Percentiles rank a stretch among this genome's conserved stretches.
These are phyloP conservation scores for Hydropsyche betteni DNA, from an alignment of 2,888 invertebrate genomes.

Conservation along the genomic window DNA sequence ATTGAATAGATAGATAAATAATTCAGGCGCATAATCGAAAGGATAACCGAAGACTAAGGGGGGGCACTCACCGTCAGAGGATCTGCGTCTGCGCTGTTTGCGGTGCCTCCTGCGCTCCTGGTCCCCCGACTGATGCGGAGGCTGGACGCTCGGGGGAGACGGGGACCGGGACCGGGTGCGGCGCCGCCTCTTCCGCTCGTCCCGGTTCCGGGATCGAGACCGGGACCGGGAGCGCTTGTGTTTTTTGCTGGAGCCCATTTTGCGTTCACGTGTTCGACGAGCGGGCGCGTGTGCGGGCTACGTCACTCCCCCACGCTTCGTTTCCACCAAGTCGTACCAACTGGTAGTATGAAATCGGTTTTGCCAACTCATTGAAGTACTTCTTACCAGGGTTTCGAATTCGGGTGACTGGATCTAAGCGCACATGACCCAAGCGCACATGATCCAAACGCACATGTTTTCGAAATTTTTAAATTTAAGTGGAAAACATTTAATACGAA, in stretches of 20 bases:
- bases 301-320: too few species aligned
- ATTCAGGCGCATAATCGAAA: not conserved
- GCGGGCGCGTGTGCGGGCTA: too few species aligned
- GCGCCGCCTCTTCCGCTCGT: constrained; percentile 13
- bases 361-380: too few species aligned
- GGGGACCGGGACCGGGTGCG: not conserved
- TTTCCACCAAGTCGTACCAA: too few species aligned
- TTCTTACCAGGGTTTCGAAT: too few species aligned
- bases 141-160: not conserved
- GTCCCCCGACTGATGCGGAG: not conserved
- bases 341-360: too few species aligned
- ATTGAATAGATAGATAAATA: too few species aligned
- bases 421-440: too few species aligned
- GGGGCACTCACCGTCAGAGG: constrained; percentile 68
- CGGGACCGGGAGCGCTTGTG: constrained; percentile 61
- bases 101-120: constrained; percentile 19
- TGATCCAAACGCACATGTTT: too few species aligned
- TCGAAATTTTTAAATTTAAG: too few species aligned
- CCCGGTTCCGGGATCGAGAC: not conserved
- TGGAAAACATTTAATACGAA: too few species aligned
- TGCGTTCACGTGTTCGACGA: not conserved
- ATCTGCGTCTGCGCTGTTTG: constrained; percentile 51
- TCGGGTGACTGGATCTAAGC: too few species aligned
- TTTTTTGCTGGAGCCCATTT: constrained; percentile 76
- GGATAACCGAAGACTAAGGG: not conserved